These are phyloP conservation scores for Bellardia pandia DNA, from an alignment of 2,888 invertebrate genomes.

Conservation along the genomic window DNA sequence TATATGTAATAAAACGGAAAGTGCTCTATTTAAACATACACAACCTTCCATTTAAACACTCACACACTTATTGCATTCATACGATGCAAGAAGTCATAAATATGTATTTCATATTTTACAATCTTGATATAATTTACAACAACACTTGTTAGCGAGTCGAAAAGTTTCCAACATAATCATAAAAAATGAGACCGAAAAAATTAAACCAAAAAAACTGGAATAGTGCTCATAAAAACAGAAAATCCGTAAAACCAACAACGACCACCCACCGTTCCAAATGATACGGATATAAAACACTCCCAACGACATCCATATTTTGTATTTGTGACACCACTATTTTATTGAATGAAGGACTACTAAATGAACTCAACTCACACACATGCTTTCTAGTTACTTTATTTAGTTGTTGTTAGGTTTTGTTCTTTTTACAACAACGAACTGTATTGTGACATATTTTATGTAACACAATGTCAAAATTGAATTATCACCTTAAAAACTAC, in stretches of 20 bases:
- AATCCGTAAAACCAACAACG: conserved; percentile 57
- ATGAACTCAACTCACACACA: conserved; percentile 12
- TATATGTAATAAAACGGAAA: conserved; percentile 58
- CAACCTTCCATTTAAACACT: conserved; percentile 27
- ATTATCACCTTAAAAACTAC: conserved; percentile 73
- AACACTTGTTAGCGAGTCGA: conserved; percentile 62
- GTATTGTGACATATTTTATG: conserved; percentile 64
- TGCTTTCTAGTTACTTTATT: conserved; percentile 11
- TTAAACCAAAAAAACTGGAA: conserved; percentile 16
- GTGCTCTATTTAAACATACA: conserved; percentile 51
- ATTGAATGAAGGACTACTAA: conserved; percentile 45
- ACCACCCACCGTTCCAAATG: conserved; percentile 71
- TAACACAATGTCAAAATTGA: conserved; percentile 73
- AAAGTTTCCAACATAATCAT: conserved; percentile 66
- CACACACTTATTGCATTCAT: not conserved
- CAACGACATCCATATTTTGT: conserved; percentile 4
- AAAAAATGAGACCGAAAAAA: conserved; percentile 46
- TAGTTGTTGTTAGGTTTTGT: conserved; percentile 33
- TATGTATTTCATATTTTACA: conserved; percentile 68
- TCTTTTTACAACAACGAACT: conserved; percentile 22
- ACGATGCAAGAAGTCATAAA: conserved; percentile 30
- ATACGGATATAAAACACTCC: conserved; percentile 53
- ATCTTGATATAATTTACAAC: conserved; percentile 67
- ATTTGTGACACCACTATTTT: conserved; percentile 40
- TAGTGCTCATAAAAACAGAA: conserved; percentile 61